Evolutionary conservation across 2,888 invertebrate genomes (phyloP).

Genomic region (Caenorhabditis sp.): DNA sequence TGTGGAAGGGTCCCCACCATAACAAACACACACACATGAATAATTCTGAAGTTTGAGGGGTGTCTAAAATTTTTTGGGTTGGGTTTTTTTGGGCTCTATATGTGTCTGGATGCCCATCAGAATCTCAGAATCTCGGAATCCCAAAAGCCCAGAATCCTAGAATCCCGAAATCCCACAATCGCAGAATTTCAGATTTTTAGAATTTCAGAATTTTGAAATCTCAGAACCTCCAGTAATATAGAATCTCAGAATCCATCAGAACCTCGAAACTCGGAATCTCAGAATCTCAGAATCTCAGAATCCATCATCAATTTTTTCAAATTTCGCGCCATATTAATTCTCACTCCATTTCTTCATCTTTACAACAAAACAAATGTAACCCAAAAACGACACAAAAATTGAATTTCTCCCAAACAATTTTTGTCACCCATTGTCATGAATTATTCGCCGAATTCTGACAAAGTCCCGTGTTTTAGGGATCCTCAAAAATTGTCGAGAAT

Average conservation of each 20-base stretch:
- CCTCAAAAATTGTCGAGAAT: no score
- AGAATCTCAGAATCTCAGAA: not conserved
- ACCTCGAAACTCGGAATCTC: not conserved
- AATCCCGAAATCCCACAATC: not conserved
- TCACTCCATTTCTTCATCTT: no score
- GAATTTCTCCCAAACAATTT: no score
- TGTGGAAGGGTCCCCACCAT: conserved; percentile 5
- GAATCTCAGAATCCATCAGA: not conserved
- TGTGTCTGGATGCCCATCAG: not conserved
- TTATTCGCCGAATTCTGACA: no score
- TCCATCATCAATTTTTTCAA: not conserved
- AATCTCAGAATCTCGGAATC: not conserved
- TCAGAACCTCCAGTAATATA: not conserved
- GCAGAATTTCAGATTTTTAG: not conserved
- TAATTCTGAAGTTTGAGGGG: conserved; percentile 16
- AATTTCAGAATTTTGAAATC: not conserved
- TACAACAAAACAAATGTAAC: no score
- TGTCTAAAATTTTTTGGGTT: not conserved
- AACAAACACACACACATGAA: conserved; percentile 33
- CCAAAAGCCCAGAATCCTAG: not conserved
- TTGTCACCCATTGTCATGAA: no score
- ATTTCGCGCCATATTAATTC: not conserved
- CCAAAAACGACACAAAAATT: no score
- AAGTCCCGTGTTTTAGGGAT: no score
- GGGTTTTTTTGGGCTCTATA: not conserved